phyloP scores from a whole-genome alignment of 2,888 invertebrate species.

The Orchesellides sinensis region DNA sequence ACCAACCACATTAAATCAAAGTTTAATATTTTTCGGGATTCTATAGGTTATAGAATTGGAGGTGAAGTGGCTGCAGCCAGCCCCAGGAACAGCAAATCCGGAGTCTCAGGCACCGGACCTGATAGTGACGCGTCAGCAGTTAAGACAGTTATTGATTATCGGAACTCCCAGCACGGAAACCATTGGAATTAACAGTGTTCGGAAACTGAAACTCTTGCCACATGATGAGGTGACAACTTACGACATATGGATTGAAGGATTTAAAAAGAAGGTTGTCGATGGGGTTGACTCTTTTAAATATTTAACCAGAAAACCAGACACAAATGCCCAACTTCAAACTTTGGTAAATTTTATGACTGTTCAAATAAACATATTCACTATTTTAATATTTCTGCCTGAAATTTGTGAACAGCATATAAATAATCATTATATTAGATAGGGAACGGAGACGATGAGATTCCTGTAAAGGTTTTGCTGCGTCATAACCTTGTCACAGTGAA shows the following conservation, averaged over 20 bases:
- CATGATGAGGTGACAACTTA: conserved; percentile 53
- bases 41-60: conserved; percentile 44
- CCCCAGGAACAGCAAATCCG: conserved; percentile 27
- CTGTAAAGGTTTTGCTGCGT: conserved; percentile 66
- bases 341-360: conserved; percentile 21
- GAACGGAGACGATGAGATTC: conserved; percentile 63
- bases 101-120: background rate
- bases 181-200: conserved; percentile 68
- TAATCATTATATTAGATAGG: too few species aligned
- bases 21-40: background rate
- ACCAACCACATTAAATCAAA: background rate
- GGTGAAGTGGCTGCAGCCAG: conserved; percentile 64
- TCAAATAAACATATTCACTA: too few species aligned
- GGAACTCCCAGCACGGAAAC: conserved; percentile 71
- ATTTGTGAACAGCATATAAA: too few species aligned
- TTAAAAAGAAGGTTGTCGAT: conserved; percentile 42
- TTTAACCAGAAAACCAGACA: background rate
- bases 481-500: conserved; percentile 63
- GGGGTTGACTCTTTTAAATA: background rate
- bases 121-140: conserved; percentile 9
- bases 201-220: conserved; percentile 60
- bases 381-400: too few species aligned
- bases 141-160: conserved; percentile 47
- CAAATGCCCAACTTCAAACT: background rate
- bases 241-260: conserved; percentile 59